Conservation (phyloP, 2,888 invertebrate species). For the Liodrosophila aerea region DNA sequence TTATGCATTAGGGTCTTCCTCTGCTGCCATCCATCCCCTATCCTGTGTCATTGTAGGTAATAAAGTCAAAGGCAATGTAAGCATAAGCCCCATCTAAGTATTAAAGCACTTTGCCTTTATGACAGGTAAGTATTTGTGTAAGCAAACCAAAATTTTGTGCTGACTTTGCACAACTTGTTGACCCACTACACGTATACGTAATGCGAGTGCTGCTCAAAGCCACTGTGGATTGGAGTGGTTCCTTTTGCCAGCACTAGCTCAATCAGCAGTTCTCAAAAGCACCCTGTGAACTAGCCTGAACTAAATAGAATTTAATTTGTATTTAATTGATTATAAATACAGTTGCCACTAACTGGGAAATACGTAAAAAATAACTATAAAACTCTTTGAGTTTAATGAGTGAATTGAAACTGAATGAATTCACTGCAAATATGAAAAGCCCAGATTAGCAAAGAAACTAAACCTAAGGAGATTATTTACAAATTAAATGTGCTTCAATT, state of each 20-base stretch:
- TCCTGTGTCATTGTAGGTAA: no score
- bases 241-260: conserved; percentile 13
- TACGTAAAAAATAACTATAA: no score
- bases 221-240: conserved; percentile 10
- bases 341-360: no score
- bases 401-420: background rate
- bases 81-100: conserved; percentile 42
- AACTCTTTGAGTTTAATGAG: no score
- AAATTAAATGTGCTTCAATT: no score
- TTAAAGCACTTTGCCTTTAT: conserved; percentile 54
- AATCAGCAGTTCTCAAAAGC: conserved; percentile 8
- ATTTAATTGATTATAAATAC: conserved; percentile 3
- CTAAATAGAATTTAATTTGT: background rate
- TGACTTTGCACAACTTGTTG: conserved; percentile 57
- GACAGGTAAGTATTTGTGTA: conserved; percentile 65
- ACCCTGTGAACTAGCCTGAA: background rate
- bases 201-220: conserved; percentile 32
- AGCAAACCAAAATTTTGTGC: conserved; percentile 55
- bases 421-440: background rate
- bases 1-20: conserved; percentile 4
- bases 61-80: conserved; percentile 17
- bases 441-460: no score
- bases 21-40: background rate
- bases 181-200: conserved; percentile 48
- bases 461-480: no score